Evolutionary conservation across 2,888 invertebrate species (phyloP).

Genomic region (Nomada fabriciana): DNA sequence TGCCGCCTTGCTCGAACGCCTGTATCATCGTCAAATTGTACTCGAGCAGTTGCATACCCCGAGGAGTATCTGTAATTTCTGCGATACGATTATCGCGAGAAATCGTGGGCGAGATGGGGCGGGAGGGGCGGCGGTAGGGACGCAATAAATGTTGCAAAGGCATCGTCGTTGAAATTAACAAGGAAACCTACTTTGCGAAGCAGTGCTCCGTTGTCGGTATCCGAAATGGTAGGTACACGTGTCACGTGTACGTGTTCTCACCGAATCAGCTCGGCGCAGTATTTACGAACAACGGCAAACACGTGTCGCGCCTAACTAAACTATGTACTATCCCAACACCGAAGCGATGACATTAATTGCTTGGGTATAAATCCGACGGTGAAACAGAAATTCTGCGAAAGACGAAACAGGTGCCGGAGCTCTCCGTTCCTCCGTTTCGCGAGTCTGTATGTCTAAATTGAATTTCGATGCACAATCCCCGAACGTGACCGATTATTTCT

Average conservation of each 20-base stretch:
- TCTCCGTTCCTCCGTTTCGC: neutral
- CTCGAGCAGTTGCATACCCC: neutral
- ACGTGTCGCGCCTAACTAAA: slow-evolving; percentile 68
- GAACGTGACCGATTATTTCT: neutral
- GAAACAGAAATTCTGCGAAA: slow-evolving; percentile 24
- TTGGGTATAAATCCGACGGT: slow-evolving; percentile 48
- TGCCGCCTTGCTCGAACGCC: neutral
- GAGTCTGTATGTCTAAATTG: neutral
- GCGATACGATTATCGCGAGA: slow-evolving; percentile 20
- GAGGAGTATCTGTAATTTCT: neutral
- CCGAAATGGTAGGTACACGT: slow-evolving; percentile 60
- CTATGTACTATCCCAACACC: slow-evolving; percentile 49
- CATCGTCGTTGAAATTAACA: slow-evolving; percentile 60
- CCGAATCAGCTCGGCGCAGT: slow-evolving; percentile 58
- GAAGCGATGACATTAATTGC: slow-evolving; percentile 66
- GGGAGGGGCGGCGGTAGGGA: neutral
- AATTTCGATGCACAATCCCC: neutral
- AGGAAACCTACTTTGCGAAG: slow-evolving; percentile 63
- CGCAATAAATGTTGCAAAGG: slow-evolving; percentile 52
- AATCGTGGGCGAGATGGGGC: neutral
- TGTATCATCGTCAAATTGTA: neutral
- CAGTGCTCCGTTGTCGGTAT: slow-evolving; percentile 9
- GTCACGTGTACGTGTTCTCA: slow-evolving; percentile 70
- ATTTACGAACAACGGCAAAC: slow-evolving; percentile 71
- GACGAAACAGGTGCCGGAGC: neutral